Conservation (phyloP, 1,140 invertebrate genomes). For the Hermetia illucens region DNA sequence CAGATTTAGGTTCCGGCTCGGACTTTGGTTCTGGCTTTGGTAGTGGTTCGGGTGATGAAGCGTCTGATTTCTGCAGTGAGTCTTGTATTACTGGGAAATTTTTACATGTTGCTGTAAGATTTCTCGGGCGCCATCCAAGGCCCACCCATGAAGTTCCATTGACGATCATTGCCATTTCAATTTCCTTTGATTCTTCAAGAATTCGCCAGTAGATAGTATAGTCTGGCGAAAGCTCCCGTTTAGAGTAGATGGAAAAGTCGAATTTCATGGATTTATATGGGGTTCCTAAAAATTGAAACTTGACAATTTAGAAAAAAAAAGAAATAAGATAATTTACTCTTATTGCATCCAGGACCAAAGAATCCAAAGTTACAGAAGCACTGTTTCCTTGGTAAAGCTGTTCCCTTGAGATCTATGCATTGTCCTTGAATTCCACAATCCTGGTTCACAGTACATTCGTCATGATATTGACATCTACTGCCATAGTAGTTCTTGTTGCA, state of each 20-base stretch:
- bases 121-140: constrained; percentile 65
- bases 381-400: constrained; percentile 62
- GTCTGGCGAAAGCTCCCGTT: constrained; percentile 51
- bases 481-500: constrained; percentile 74
- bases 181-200: constrained; percentile 59
- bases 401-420: constrained; percentile 66
- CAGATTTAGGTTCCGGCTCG: constrained; percentile 17
- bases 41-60: constrained; percentile 25
- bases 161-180: constrained; percentile 71
- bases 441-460: constrained; percentile 65
- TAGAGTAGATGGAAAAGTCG: constrained; percentile 51
- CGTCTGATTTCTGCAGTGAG: constrained; percentile 13
- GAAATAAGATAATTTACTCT: constrained; percentile 40
- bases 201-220: constrained; percentile 73
- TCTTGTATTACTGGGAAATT: constrained; percentile 57
- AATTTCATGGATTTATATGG: constrained; percentile 45
- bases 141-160: constrained; percentile 78
- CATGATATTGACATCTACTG: constrained; percentile 64
- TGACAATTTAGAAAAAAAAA: background rate
- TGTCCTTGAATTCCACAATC: constrained; percentile 76
- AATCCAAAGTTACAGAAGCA: constrained; percentile 84
- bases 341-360: constrained; percentile 64
- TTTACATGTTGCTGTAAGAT: constrained; percentile 54
- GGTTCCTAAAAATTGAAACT: constrained; percentile 39
- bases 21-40: constrained; percentile 19